These are phyloP conservation scores for Abrostola triplasia DNA, from an alignment of 2,888 invertebrate genomes.

Conservation along the genomic window DNA sequence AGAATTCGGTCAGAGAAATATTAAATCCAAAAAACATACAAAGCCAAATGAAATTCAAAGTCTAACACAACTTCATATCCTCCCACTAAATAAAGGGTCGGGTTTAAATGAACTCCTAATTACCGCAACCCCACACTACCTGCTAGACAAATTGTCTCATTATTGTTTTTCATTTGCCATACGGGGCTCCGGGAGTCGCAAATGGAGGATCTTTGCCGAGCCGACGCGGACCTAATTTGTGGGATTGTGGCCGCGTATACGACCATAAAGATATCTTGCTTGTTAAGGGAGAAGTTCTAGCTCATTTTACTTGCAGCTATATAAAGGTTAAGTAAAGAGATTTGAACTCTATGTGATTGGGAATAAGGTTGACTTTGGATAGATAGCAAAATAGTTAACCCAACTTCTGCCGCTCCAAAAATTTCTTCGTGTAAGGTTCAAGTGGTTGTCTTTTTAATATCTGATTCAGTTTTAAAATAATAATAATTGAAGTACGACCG, in stretches of 20 bases:
- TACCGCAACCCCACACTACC: slow-evolving; percentile 44
- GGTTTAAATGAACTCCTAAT: slow-evolving; percentile 44
- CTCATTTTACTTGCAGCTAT: background rate
- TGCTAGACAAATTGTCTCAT: slow-evolving; percentile 67
- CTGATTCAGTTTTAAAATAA: background rate
- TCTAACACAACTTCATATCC: slow-evolving; percentile 6
- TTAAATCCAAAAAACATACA: background rate
- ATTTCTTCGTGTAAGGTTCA: background rate
- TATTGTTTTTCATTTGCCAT: slow-evolving; percentile 73
- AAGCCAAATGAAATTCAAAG: slow-evolving; percentile 16
- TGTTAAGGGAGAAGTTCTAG: slow-evolving; percentile 5
- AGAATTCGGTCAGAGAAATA: background rate
- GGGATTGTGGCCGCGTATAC: slow-evolving; percentile 46
- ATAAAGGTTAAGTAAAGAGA: background rate
- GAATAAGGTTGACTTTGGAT: background rate
- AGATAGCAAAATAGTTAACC: background rate
- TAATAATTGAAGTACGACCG: too few relatives aligned
- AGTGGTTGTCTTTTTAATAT: background rate
- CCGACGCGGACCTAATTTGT: slow-evolving; percentile 55
- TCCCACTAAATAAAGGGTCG: slow-evolving; percentile 27
- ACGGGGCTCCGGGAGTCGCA: slow-evolving; percentile 30
- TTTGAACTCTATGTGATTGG: background rate
- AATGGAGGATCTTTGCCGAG: slow-evolving; percentile 46
- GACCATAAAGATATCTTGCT: slow-evolving; percentile 30
- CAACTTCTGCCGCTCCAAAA: background rate